These are phyloP conservation scores for Apis mellifera DNA, from an alignment of 1,140 invertebrate species.

Conservation along the genomic window DNA sequence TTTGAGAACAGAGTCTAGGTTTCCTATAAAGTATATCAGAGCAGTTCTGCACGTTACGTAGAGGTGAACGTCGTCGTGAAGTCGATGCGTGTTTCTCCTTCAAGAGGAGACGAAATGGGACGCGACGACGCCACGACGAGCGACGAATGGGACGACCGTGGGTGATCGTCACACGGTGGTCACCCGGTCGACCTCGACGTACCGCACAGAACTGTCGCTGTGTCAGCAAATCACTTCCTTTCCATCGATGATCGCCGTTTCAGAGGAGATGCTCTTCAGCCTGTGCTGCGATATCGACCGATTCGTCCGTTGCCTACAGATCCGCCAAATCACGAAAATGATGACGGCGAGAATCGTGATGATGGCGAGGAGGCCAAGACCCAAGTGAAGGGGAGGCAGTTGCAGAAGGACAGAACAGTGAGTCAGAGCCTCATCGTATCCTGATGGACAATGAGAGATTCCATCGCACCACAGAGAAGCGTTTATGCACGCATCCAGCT, in stretches of 20 bases:
- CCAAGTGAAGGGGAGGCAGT: constrained; percentile 87
- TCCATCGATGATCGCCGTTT: constrained; percentile 90
- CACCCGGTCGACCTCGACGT: constrained; percentile 93
- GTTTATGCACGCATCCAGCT: constrained; percentile 93
- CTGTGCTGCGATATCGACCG: constrained; percentile 88
- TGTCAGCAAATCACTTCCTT: constrained; percentile 96
- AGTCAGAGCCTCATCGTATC: constrained; percentile 91
- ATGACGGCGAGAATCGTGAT: constrained; percentile 76
- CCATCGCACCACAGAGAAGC: constrained; percentile 95
- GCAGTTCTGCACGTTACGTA: constrained; percentile 77
- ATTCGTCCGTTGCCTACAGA: constrained; percentile 83
- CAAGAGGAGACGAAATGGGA: constrained; percentile 40
- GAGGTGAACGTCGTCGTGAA: constrained; percentile 44
- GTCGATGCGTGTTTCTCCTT: constrained; percentile 9
- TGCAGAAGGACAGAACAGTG: constrained; percentile 89
- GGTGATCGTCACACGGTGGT: constrained; percentile 90
- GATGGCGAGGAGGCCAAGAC: constrained; percentile 79
- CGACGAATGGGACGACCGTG: constrained; percentile 31
- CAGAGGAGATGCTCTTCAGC: constrained; percentile 88
- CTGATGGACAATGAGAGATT: constrained; percentile 91
- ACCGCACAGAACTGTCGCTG: constrained; percentile 95
- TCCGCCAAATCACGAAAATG: constrained; percentile 81
- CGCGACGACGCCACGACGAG: constrained; percentile 41
- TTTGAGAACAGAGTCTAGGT: constrained; percentile 13
- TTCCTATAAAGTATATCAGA: not conserved